Evolutionary conservation across 2,888 invertebrate species (phyloP), one percentile per base, ranked within the genome.

Genomic region (Sarcophaga subvicina): DNA sequence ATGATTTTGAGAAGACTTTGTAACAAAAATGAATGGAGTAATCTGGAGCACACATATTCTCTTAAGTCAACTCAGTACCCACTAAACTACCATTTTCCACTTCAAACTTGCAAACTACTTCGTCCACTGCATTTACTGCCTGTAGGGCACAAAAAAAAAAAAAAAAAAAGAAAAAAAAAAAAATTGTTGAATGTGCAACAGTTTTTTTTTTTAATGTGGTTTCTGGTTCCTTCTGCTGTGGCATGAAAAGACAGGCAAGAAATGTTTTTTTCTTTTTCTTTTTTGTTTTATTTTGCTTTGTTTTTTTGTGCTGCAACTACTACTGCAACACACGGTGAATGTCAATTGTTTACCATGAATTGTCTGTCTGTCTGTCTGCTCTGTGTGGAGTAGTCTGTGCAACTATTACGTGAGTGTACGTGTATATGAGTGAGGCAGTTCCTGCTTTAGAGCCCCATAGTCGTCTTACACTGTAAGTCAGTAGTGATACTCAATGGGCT

Each of bases 321-420:
- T 45, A 60, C 17, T 27, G 45, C 63, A 49, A 8, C 63, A 47
- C 73, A 75, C 59, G 60, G 25, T 72, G 66, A 80, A 84, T 84
- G 80, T 80, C 79, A 84, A 80, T 84, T 84, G 83, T 76, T 84
- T 84, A 47, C 77, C 45, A 75, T 84, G 80, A 80, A 27, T n/a
- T 71, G 22, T 60, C 27, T n/a, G 60, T 62, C n/a, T 45, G 70
- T 27, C 27, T 69, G 62, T 70, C 63, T 49, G 14, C 11, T 8
- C 45, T 67, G 47, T 73, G 37, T 10, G 10, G 37, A 37, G 37
- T 37, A 37, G 37, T 37, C 37, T 37, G 37, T 10, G 37, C 37
- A 37, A 37, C 37, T 37, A 37, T 37, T 37, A 37, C 37, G 37
- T 37, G 17, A 54, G 54, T 54, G 17, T 14, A 54, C 54, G 54